Evolutionary conservation across 2,797 vertebrate genomes (phyloP).

Genomic region (Phataginus tetradactyla): DNA sequence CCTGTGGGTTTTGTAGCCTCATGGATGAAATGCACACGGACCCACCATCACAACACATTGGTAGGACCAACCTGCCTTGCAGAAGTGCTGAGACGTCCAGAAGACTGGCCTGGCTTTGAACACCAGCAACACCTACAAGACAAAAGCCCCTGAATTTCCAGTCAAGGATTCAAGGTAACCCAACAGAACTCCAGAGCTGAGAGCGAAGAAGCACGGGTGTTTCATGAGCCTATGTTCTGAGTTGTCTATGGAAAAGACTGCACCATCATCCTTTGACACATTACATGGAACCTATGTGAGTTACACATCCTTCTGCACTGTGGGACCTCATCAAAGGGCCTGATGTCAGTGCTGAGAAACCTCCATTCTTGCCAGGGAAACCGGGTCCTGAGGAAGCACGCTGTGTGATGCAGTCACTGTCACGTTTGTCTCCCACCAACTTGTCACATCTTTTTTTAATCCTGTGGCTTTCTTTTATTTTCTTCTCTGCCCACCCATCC

Average conservation of each 20-base stretch:
- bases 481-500: not conserved
- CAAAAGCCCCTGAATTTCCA: not conserved
- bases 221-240: conserved; percentile 10
- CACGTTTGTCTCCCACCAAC: conserved; percentile 41
- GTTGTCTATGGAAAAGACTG: not conserved
- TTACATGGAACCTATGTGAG: not conserved
- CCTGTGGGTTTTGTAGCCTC: not conserved
- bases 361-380: not conserved
- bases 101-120: not conserved
- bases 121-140: conserved; percentile 19
- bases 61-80: not conserved
- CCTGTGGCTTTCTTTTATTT: conserved; percentile 48
- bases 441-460: conserved; percentile 2
- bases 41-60: not conserved
- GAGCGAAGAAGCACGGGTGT: not conserved
- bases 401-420: conserved; percentile 46
- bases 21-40: not conserved
- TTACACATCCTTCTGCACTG: not conserved
- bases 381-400: conserved; percentile 5
- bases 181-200: not conserved
- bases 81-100: conserved; percentile 10
- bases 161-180: not conserved
- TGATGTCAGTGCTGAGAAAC: not conserved
- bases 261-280: not conserved
- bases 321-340: not conserved